Evolutionary conservation across 1,140 invertebrate genomes (phyloP), one percentile per base, ranked within the genome.

Genomic region (Hydropsyche tenuis): DNA sequence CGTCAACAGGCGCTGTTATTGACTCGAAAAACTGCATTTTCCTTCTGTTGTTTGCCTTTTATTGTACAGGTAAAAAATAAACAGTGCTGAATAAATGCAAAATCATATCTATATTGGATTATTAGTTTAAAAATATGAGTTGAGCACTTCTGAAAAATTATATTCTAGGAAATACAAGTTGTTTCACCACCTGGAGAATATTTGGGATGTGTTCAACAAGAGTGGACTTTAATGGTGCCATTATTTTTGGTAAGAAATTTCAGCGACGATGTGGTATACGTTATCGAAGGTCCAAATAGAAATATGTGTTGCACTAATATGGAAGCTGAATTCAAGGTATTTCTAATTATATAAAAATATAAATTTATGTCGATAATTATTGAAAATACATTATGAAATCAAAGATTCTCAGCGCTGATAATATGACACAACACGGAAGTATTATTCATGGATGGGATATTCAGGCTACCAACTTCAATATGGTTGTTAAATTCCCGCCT

Each of bases 1-100:
- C 82, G 88, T 70, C 90, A 90, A 78, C 88, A 90, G 77, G 89
- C 89, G 0, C 76, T 90, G 73, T 79, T 86, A n/a, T 83, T 90
- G 27, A 80, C 84, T 64, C 82, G 88, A 46, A 81, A 87, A 43
- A 80, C 90, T 1, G 88, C 88, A 1, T 78, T 84, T 71, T 81
- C 84, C 0, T 84, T 82, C 0, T 84, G 82, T 56, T 81, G 80
- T 37, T 84, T 84, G 64, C 85, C 85, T 70, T 86, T 82, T 60
- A 79, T 82, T 74, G 75, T 85, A 65, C 85, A 86, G 80, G 85
- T 84, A 45, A 18, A n/a, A 18, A 37, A 16, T 16, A 64, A 23
- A 16, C 5, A 5, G 27, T 68, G 14, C 11, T 14, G 43, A 42
- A 12, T 68, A 68, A 68, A 68, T 68, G 2, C 23, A 7, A 22